These are phyloP conservation scores for Tragopan temminckii DNA, from an alignment of 2,797 vertebrate genomes.

Conservation along the genomic window DNA sequence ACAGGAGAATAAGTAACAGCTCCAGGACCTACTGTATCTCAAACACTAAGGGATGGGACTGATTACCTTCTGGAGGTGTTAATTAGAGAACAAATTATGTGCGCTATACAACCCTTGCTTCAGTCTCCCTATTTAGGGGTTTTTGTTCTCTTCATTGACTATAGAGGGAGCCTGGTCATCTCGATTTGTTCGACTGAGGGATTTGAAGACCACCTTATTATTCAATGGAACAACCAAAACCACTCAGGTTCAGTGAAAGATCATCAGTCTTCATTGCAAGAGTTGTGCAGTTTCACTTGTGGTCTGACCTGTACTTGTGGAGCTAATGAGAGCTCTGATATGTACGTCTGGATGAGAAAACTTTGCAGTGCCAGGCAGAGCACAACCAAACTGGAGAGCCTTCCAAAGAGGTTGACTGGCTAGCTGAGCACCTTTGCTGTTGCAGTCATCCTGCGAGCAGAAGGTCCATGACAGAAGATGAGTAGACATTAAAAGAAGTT, in stretches of 20 bases:
- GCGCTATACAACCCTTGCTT: fast-evolving
- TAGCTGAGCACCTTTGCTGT: not conserved
- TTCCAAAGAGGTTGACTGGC: not conserved
- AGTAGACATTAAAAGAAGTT: not conserved
- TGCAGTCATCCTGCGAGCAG: not conserved
- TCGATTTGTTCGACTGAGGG: not conserved
- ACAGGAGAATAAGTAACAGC: not conserved
- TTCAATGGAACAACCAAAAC: not conserved
- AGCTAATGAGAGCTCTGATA: not conserved
- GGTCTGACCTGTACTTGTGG: too few relatives aligned
- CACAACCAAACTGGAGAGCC: not conserved
- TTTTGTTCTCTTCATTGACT: not conserved
- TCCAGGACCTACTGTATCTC: not conserved
- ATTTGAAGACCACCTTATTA: not conserved
- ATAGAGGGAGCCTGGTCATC: not conserved
- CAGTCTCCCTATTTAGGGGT: not conserved
- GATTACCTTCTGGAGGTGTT: not conserved
- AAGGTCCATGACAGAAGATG: not conserved
- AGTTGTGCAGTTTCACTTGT: not conserved
- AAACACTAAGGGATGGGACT: not conserved
- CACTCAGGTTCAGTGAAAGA: not conserved
- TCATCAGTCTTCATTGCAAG: not conserved
- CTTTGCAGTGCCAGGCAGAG: not conserved
- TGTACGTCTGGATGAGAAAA: not conserved
- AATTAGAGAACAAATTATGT: not conserved